These are phyloP conservation scores for Aricia agestis DNA, from an alignment of 1,140 invertebrate genomes.

Conservation along the genomic window DNA sequence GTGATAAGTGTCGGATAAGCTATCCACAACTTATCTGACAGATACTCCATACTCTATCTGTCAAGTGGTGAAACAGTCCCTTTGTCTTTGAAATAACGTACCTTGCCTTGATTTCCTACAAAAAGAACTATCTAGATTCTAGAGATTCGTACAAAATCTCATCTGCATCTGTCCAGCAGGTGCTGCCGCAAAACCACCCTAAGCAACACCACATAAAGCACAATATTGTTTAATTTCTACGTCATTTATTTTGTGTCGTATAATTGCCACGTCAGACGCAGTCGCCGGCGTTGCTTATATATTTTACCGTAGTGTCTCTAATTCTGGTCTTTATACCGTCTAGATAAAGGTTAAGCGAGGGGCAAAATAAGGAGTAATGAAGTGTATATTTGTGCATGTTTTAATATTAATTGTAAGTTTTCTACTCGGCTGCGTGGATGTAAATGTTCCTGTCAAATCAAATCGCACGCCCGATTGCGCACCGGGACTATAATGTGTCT, in stretches of 20 bases:
- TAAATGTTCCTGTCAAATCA: constrained; percentile 64
- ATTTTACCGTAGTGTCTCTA: not conserved
- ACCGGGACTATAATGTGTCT: not conserved
- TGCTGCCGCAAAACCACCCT: not conserved
- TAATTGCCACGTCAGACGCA: constrained; percentile 72
- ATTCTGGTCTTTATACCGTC: too few relatives aligned
- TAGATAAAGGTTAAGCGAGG: too few relatives aligned
- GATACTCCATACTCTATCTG: too few relatives aligned
- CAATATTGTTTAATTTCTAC: constrained; percentile 20
- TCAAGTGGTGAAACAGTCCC: too few relatives aligned
- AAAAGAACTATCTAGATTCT: not conserved
- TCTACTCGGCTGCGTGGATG: constrained; percentile 53
- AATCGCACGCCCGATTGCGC: constrained; percentile 45
- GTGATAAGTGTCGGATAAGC: too few relatives aligned
- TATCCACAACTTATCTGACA: too few relatives aligned
- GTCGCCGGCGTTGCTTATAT: constrained; percentile 46
- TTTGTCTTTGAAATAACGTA: too few relatives aligned
- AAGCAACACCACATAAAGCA: not conserved
- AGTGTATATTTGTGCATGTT: constrained; percentile 67
- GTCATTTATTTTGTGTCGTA: constrained; percentile 42
- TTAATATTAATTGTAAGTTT: constrained; percentile 76
- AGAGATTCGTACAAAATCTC: not conserved
- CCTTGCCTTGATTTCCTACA: too few relatives aligned
- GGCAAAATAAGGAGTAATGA: too few relatives aligned
- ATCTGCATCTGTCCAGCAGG: not conserved